phyloP scores from a whole-genome alignment of 1,140 invertebrate genomes.

The Carcinoscorpius rotundicauda region DNA sequence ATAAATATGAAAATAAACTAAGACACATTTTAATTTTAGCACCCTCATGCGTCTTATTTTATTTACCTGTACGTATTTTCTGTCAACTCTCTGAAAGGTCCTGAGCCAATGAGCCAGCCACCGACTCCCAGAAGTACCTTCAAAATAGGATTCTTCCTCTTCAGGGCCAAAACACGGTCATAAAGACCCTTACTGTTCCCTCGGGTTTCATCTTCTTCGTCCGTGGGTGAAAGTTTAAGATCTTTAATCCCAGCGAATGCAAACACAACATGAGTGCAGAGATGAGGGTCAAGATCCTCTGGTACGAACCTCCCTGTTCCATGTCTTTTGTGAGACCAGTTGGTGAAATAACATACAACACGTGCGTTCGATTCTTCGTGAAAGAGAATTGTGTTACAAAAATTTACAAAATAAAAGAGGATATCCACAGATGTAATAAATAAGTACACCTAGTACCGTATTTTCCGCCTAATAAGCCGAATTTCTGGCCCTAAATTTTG shows the following conservation, averaged over 20 bases:
- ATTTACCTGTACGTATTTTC: slow-evolving; percentile 45
- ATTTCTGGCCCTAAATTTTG: too few species aligned
- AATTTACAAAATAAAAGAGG: too few species aligned
- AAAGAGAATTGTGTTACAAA: too few species aligned
- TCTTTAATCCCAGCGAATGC: slow-evolving; percentile 71
- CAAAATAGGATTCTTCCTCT: slow-evolving; percentile 77
- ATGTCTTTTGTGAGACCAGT: slow-evolving; percentile 81
- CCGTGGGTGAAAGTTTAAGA: slow-evolving; percentile 58
- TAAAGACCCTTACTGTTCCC: slow-evolving; percentile 50
- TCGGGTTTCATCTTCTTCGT: slow-evolving; percentile 44
- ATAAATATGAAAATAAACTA: too few species aligned
- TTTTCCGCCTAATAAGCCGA: too few species aligned
- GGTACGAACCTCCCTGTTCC: slow-evolving; percentile 72
- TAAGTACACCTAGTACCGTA: too few species aligned
- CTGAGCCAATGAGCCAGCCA: slow-evolving; percentile 86
- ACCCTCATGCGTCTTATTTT: too few species aligned
- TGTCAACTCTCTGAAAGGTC: slow-evolving; percentile 68
- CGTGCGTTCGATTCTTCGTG: slow-evolving; percentile 23
- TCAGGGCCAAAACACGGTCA: slow-evolving; percentile 61
- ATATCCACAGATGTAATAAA: too few species aligned
- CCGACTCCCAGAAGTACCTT: slow-evolving; percentile 85
- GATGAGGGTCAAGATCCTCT: slow-evolving; percentile 65
- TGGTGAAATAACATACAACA: slow-evolving; percentile 86
- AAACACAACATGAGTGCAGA: slow-evolving; percentile 88
- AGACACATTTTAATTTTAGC: too few species aligned